A percentile compares a stretch with the other conserved stretches of the same genome.
phyloP scores from a whole-genome alignment of 2,113 vertebrate genomes.

The Neoarius graeffei region DNA sequence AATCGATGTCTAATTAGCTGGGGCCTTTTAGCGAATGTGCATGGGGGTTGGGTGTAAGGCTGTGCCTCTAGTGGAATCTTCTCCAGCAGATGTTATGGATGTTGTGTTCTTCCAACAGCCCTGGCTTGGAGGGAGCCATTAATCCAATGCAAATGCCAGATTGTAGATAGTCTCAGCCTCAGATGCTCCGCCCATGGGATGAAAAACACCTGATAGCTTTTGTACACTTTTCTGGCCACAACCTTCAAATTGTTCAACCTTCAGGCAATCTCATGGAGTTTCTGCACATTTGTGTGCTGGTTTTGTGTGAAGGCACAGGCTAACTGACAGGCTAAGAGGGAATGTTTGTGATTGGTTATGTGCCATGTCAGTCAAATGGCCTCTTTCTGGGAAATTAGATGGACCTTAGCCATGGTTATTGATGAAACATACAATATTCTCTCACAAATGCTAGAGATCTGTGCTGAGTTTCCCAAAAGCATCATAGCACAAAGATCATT shows the following conservation, averaged over 20 bases:
- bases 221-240: constrained; percentile 2
- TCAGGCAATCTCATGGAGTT: not conserved
- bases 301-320: not conserved
- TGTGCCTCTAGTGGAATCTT: constrained; percentile 5
- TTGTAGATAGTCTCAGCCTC: constrained; percentile 61
- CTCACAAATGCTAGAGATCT: not conserved
- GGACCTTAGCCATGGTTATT: not conserved
- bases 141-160: constrained; percentile 79
- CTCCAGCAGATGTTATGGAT: constrained; percentile 42
- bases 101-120: constrained; percentile 70
- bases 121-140: constrained; percentile 73
- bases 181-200: constrained; percentile 18
- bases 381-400: not conserved
- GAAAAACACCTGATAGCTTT: not conserved
- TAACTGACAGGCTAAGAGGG: not conserved
- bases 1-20: constrained; percentile 76
- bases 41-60: constrained; percentile 36
- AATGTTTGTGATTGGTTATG: not conserved
- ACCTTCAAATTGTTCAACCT: not conserved
- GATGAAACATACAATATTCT: not conserved
- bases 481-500: too few species aligned
- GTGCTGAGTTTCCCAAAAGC: too few species aligned
- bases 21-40: constrained; percentile 53
- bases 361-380: not conserved
- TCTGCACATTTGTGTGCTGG: not conserved